phyloP scores from a whole-genome alignment of 2,888 invertebrate genomes.

The Cheilosia soror region DNA sequence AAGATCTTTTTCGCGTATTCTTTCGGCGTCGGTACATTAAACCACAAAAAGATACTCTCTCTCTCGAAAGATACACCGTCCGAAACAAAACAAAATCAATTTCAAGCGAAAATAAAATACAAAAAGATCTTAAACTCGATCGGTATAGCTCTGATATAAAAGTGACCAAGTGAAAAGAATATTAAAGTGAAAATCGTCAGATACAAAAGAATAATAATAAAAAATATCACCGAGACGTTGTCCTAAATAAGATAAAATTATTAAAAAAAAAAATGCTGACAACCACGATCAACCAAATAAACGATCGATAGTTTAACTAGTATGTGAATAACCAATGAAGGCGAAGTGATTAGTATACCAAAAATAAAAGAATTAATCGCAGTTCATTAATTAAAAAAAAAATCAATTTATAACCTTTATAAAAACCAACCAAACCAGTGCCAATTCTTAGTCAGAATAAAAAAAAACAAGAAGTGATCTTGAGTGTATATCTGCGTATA shows the following conservation, averaged over 20 bases:
- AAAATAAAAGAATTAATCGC: constrained; percentile 49
- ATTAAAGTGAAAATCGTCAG: constrained; percentile 62
- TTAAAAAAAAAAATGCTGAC: constrained; percentile 6
- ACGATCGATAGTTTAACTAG: constrained; percentile 50
- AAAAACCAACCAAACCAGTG: constrained; percentile 70
- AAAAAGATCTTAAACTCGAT: constrained; percentile 60
- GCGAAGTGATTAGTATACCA: constrained; percentile 46
- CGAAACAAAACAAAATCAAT: constrained; percentile 11
- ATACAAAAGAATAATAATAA: neutral
- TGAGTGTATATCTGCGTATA: constrained; percentile 18
- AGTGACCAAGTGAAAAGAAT: constrained; percentile 9
- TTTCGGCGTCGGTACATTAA: constrained; percentile 18
- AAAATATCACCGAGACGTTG: constrained; percentile 54
- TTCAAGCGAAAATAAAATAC: neutral
- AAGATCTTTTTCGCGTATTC: constrained; percentile 79
- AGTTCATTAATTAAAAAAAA: constrained; percentile 35
- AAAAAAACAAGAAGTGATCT: constrained; percentile 50
- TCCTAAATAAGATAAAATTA: constrained; percentile 47
- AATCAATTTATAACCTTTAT: neutral
- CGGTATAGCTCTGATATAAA: constrained; percentile 34
- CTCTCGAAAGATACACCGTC: constrained; percentile 39
- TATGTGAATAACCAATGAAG: constrained; percentile 55
- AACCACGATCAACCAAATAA: constrained; percentile 27
- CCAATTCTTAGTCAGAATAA: constrained; percentile 58
- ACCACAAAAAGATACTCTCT: constrained; percentile 22